These are phyloP conservation scores for Poeciliopsis prolifica DNA, from an alignment of 2,113 vertebrate species.

Conservation along the genomic window DNA sequence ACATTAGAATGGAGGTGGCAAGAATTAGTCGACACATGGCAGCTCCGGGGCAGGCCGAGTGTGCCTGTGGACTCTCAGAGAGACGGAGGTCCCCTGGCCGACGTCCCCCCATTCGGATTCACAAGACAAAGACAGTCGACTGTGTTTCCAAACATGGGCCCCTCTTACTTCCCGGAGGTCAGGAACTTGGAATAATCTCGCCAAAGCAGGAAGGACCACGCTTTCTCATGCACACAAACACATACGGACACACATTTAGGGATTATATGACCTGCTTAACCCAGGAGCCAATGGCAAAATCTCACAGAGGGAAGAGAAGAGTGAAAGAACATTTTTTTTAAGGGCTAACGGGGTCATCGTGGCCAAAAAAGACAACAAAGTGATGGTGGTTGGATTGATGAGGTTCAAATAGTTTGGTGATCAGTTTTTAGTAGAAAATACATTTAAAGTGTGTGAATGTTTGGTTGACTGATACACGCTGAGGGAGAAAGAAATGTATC, in stretches of 20 bases:
- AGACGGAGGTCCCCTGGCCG: constrained; percentile 54
- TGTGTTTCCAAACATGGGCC: constrained; percentile 82
- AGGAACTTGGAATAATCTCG: constrained; percentile 78
- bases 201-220: constrained; percentile 63
- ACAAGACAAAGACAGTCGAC: constrained; percentile 76
- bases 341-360: constrained; percentile 16
- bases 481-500: too few species aligned
- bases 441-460: background rate
- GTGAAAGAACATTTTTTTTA: constrained; percentile 25
- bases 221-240: constrained; percentile 34
- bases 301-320: constrained; percentile 33
- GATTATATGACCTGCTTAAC: constrained; percentile 80
- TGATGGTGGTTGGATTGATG: background rate
- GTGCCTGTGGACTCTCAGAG: constrained; percentile 46
- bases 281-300: constrained; percentile 47
- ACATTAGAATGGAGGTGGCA: constrained; percentile 39
- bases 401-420: constrained; percentile 25
- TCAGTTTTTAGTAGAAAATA: background rate
- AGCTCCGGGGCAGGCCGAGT: constrained; percentile 42
- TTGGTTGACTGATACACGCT: background rate
- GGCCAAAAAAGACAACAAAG: constrained; percentile 45
- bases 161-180: constrained; percentile 73
- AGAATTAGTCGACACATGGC: constrained; percentile 44
- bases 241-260: constrained; percentile 36
- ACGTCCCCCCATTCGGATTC: constrained; percentile 65